A percentile compares a stretch with the other conserved stretches of the same genome.
Conservation (phyloP, 2,797 vertebrate genomes). For the Lutjanus campechanus region DNA sequence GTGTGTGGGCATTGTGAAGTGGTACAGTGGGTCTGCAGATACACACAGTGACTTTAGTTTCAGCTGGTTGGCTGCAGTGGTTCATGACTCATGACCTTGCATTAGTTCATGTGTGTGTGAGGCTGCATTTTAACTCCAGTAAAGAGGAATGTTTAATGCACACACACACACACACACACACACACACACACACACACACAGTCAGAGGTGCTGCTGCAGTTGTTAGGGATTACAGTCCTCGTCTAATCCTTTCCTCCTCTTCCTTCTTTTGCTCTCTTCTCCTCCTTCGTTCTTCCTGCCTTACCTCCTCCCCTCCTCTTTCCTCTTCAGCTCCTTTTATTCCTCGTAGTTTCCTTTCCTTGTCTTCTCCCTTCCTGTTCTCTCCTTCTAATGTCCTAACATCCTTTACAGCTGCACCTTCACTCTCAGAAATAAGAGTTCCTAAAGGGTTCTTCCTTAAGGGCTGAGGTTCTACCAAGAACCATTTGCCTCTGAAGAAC, state of each 20-base stretch:
- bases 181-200: conserved; percentile 25
- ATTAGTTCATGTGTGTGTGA: conserved; percentile 17
- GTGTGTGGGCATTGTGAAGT: conserved; percentile 7
- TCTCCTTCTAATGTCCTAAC: neutral
- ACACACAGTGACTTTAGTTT: conserved; percentile 2
- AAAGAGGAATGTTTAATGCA: conserved; percentile 22
- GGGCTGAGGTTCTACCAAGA: no score
- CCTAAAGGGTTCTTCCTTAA: no score
- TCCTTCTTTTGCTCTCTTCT: neutral
- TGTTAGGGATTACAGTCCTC: conserved; percentile 49
- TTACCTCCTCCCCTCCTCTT: neutral
- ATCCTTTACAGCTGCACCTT: no score
- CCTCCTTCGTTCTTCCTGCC: no score
- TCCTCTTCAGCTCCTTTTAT: neutral
- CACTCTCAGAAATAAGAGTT: no score
- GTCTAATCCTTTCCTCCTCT: conserved; percentile 26
- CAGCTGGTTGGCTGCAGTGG: conserved; percentile 23
- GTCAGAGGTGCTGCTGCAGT: conserved; percentile 37
- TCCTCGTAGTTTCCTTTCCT: neutral
- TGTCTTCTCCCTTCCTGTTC: neutral
- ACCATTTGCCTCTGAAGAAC: no score
- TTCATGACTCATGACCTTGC: conserved; percentile 33
- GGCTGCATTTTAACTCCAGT: conserved; percentile 23
- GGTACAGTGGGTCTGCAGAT: neutral
- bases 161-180: conserved; percentile 11